Evolutionary conservation across 2,888 invertebrate species (phyloP).

Genomic region (Galeopsomyia nigrocyanea): DNA sequence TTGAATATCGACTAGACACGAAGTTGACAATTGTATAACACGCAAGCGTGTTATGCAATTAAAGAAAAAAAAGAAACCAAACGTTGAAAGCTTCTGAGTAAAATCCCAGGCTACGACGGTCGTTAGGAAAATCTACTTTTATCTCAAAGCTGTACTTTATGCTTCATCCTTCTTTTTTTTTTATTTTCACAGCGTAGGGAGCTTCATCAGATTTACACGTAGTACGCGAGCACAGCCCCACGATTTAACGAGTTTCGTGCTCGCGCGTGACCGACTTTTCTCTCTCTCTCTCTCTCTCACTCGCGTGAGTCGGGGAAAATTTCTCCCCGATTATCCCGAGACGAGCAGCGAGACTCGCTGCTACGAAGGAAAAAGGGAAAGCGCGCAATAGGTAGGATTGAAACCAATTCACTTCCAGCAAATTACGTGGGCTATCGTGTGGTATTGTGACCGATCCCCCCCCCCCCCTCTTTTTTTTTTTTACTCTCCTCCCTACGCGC

Average conservation of each 20-base stretch:
- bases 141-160: neutral
- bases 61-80: no score
- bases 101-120: no score
- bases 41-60: no score
- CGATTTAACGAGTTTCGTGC: conserved; percentile 61
- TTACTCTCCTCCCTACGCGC: neutral
- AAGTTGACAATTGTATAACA: no score
- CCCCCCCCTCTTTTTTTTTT: no score
- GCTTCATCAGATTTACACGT: conserved; percentile 64
- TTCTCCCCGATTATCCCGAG: conserved; percentile 31
- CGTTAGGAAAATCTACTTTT: conserved; percentile 3
- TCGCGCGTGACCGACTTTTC: conserved; percentile 25
- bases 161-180: conserved; percentile 13
- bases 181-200: conserved; percentile 41
- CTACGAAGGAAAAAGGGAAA: conserved; percentile 21
- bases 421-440: conserved; percentile 27
- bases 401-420: conserved; percentile 44
- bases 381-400: conserved; percentile 19
- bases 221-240: conserved; percentile 48
- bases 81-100: no score
- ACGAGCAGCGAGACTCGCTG: neutral
- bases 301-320: conserved; percentile 18
- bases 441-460: conserved; percentile 43
- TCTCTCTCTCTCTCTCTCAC: no score
- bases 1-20: neutral